phyloP scores from a whole-genome alignment of 1,140 invertebrate genomes.

The Anthonomus grandis region DNA sequence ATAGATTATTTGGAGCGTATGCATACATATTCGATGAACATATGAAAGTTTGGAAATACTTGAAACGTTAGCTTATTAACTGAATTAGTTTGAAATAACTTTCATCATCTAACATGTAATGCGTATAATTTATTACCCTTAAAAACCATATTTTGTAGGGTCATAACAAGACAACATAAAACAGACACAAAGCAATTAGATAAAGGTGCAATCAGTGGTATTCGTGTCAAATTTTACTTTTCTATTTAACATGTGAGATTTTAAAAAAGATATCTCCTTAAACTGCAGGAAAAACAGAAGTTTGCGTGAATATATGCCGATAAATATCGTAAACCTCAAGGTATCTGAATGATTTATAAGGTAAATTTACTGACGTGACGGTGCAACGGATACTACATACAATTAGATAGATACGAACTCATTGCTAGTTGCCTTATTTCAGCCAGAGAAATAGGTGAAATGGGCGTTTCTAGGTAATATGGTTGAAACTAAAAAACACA shows the following conservation, averaged over 20 bases:
- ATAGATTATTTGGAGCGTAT: too few species aligned
- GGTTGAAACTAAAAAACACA: background rate
- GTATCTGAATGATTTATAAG: slow-evolving; percentile 24
- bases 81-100: too few species aligned
- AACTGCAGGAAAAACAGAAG: slow-evolving; percentile 17
- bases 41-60: too few species aligned
- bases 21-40: too few species aligned
- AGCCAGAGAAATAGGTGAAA: background rate
- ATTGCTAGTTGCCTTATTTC: slow-evolving; percentile 5
- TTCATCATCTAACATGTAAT: too few species aligned
- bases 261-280: slow-evolving; percentile 16
- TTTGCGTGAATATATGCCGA: slow-evolving; percentile 18
- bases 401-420: slow-evolving; percentile 9
- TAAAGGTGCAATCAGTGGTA: slow-evolving; percentile 15
- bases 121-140: too few species aligned
- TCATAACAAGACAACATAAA: too few species aligned
- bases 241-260: slow-evolving; percentile 22
- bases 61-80: too few species aligned
- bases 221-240: slow-evolving; percentile 17
- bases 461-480: background rate
- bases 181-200: slow-evolving; percentile 8
- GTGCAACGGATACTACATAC: slow-evolving; percentile 11
- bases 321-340: slow-evolving; percentile 19
- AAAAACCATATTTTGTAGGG: too few species aligned
- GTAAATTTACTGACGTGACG: slow-evolving; percentile 23